phyloP scores from a whole-genome alignment of 1,140 invertebrate species.

The Drosophila punjabiensis region DNA sequence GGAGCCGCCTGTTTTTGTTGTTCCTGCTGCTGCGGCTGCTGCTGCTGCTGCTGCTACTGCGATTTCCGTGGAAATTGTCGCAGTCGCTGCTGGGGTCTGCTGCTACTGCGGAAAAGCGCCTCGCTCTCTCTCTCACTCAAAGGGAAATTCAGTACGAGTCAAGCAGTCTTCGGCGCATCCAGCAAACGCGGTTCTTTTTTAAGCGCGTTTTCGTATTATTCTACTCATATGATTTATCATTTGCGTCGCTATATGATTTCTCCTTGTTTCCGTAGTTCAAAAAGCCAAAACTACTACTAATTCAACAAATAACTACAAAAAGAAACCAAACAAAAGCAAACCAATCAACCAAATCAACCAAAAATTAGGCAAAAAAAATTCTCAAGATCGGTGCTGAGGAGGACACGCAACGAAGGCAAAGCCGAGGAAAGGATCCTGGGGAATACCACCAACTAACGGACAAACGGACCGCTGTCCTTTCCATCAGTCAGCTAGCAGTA shows the following conservation, averaged over 20 bases:
- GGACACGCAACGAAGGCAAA: not conserved
- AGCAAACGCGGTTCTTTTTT: constrained; percentile 85
- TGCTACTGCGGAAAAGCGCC: constrained; percentile 40
- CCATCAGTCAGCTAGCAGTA: constrained; percentile 50
- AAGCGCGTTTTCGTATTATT: constrained; percentile 85
- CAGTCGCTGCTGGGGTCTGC: constrained; percentile 27
- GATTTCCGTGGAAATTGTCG: constrained; percentile 53
- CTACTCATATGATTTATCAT: constrained; percentile 86
- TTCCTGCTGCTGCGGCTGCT: constrained; percentile 10
- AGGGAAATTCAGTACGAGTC: constrained; percentile 80
- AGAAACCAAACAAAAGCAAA: constrained; percentile 8
- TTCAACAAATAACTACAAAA: constrained; percentile 12
- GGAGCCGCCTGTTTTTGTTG: constrained; percentile 32
- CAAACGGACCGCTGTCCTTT: constrained; percentile 16
- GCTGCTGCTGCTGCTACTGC: constrained; percentile 12
- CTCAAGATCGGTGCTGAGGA: constrained; percentile 13
- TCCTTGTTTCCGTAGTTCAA: constrained; percentile 84
- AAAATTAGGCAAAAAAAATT: not conserved
- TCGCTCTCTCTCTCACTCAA: constrained; percentile 48
- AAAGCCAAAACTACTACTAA: constrained; percentile 47
- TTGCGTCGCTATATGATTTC: constrained; percentile 85
- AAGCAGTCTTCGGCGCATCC: constrained; percentile 85
- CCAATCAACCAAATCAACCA: constrained; percentile 2
- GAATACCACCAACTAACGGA: constrained; percentile 9
- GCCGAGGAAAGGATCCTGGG: constrained; percentile 18